A percentile compares a stretch with the other conserved stretches of the same genome.
Conservation (phyloP, 2,797 vertebrate genomes). For the Sandelia bainsii region DNA sequence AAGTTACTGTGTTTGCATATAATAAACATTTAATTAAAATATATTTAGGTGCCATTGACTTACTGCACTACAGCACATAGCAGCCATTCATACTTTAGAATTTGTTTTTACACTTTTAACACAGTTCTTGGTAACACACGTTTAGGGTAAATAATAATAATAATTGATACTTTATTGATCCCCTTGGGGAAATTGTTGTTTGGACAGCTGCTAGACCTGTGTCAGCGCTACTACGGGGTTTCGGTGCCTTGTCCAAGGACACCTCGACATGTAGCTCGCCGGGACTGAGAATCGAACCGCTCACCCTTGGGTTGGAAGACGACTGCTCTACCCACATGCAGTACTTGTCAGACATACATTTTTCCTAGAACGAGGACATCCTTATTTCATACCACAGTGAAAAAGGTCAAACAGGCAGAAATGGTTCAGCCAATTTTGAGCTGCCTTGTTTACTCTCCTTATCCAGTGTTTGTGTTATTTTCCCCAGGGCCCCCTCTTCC, state of each 20-base stretch:
- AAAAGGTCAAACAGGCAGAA: slow-evolving; percentile 26
- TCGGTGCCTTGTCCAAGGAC: too few relatives aligned
- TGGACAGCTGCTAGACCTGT: too few relatives aligned
- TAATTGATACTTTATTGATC: too few relatives aligned
- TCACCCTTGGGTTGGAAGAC: too few relatives aligned
- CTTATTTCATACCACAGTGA: slow-evolving; percentile 22
- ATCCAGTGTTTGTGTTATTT: slow-evolving; percentile 53
- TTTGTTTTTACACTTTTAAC: too few relatives aligned
- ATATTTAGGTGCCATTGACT: background rate
- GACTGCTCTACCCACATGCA: too few relatives aligned
- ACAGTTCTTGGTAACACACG: background rate
- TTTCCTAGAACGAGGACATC: background rate
- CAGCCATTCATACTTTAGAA: background rate
- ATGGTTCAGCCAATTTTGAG: slow-evolving; percentile 21
- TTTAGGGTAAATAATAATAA: background rate
- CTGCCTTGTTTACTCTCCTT: slow-evolving; percentile 40
- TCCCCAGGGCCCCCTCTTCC: slow-evolving; percentile 92
- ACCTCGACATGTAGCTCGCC: too few relatives aligned
- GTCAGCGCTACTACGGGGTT: too few relatives aligned
- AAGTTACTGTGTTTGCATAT: background rate
- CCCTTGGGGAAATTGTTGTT: too few relatives aligned
- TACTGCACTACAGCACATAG: background rate
- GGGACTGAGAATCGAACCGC: too few relatives aligned
- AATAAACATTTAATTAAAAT: background rate
- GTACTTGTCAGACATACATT: background rate